A percentile compares a stretch with the other conserved stretches of the same genome.
These are phyloP conservation scores for Labeo catla DNA, from an alignment of 2,113 vertebrate species.

Conservation along the genomic window DNA sequence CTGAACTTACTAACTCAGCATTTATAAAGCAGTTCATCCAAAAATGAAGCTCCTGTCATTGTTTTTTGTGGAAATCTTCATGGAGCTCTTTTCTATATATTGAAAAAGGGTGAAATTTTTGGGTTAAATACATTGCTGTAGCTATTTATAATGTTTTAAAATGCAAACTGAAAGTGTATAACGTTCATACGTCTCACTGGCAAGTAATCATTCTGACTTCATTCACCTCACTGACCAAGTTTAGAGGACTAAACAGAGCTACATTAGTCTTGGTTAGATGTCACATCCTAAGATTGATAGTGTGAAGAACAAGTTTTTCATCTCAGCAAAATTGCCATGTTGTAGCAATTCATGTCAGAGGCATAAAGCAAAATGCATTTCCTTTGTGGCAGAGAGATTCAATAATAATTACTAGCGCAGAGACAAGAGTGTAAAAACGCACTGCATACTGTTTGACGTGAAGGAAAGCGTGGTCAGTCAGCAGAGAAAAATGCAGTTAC, in stretches of 20 bases:
- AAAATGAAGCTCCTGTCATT: background rate
- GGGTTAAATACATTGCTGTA: background rate
- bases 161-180: background rate
- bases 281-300: constrained; percentile 47
- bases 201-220: background rate
- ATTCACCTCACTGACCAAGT: background rate
- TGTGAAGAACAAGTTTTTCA: constrained; percentile 44
- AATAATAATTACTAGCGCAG: constrained; percentile 43
- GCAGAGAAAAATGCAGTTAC: background rate
- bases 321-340: constrained; percentile 42
- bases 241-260: constrained; percentile 23
- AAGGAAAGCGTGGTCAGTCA: background rate
- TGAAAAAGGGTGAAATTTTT: background rate
- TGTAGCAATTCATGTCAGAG: constrained; percentile 42
- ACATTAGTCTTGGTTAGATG: constrained; percentile 23
- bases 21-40: background rate
- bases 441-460: background rate
- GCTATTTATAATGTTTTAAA: background rate
- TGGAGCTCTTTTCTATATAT: background rate
- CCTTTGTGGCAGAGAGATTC: constrained; percentile 20
- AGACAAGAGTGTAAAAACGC: background rate
- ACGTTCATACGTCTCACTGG: background rate
- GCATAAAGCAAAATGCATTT: constrained; percentile 49
- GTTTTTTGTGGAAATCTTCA: background rate
- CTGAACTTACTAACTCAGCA: background rate